Evolutionary conservation across 2,888 invertebrate genomes (phyloP), one percentile per base, ranked within the genome.

Genomic region (Lithophane ornitopus): DNA sequence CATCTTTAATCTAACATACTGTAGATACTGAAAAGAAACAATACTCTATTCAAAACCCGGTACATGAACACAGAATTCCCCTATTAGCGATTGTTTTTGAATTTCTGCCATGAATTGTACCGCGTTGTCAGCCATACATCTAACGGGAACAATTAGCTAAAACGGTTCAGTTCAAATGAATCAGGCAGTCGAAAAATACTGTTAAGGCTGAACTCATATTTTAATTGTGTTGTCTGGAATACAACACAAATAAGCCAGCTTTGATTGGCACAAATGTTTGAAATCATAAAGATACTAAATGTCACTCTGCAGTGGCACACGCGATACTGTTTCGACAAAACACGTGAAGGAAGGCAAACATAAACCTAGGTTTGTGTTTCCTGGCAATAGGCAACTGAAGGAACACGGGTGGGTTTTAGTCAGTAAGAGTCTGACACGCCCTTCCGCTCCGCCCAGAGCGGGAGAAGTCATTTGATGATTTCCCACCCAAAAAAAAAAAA

Each of bases 91-190:
- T 70, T 67, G 82, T 70, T 62, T 65, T 52, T 56, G 56, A 76
- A 73, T 73, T 72, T 28, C 2, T 44, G 34, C 63, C 28, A 81
- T 85, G 76, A 73, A 85, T 82, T 68, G 67, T 70, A 56, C 72
- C 77, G 70, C 70, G n/a, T n/a, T 76, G 70, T 67, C 76, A 81
- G 82, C 54, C 63, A 59, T 81, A 67, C 67, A 70, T 81, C 70
- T 70, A 67, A 65, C 39, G 67, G 44, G 44, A 68, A 68, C 76
- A 82, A 85, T 85, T 85, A 82, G 85, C 67, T 82, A 76, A 81
- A 85, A 85, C 67, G 56, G 14, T 81, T 67, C 49, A 59, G 22
- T 72, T 82, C 39, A 41, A 76, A 76, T 52, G n/a, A 72, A 73
- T 52, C 61, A 59, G 28, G 76, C 26, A 19, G 22, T 54, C 3